phyloP scores from a whole-genome alignment of 2,888 invertebrate genomes.

The Coremacera marginata region DNA sequence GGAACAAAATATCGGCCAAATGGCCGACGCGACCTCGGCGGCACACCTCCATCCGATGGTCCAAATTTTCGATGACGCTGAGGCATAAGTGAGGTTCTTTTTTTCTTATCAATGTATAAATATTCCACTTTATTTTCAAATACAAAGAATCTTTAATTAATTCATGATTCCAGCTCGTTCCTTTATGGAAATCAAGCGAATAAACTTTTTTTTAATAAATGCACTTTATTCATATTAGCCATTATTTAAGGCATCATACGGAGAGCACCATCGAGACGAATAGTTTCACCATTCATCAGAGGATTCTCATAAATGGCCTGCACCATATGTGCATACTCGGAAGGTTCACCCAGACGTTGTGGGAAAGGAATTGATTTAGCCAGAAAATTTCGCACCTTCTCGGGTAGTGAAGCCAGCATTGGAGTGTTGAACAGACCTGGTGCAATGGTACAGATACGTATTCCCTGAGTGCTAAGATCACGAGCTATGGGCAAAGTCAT shows the following conservation, averaged over 20 bases:
- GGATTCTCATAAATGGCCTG: slow-evolving; percentile 88
- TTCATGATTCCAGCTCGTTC: not conserved
- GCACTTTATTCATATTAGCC: slow-evolving; percentile 10
- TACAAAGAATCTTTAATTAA: not conserved
- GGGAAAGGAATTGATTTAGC: slow-evolving; percentile 88
- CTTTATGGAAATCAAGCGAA: not conserved
- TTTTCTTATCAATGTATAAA: not conserved
- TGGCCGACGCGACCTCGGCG: too few species aligned
- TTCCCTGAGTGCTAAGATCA: slow-evolving; percentile 85
- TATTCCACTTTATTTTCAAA: not conserved
- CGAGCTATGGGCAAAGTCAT: slow-evolving; percentile 97
- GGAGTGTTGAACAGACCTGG: slow-evolving; percentile 93
- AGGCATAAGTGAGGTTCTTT: too few species aligned
- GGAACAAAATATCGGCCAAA: too few species aligned
- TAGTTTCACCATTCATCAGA: slow-evolving; percentile 91
- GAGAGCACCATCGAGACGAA: slow-evolving; percentile 85
- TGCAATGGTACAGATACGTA: slow-evolving; percentile 84
- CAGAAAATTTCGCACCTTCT: slow-evolving; percentile 84
- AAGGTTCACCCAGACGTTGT: slow-evolving; percentile 84
- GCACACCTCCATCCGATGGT: too few species aligned
- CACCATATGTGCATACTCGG: slow-evolving; percentile 89
- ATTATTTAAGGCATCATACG: slow-evolving; percentile 75
- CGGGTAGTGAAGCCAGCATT: slow-evolving; percentile 80
- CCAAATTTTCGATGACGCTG: too few species aligned
- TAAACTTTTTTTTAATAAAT: slow-evolving; percentile 6